phyloP scores from a whole-genome alignment of 2,113 vertebrate species.

The Orcinus orca region DNA sequence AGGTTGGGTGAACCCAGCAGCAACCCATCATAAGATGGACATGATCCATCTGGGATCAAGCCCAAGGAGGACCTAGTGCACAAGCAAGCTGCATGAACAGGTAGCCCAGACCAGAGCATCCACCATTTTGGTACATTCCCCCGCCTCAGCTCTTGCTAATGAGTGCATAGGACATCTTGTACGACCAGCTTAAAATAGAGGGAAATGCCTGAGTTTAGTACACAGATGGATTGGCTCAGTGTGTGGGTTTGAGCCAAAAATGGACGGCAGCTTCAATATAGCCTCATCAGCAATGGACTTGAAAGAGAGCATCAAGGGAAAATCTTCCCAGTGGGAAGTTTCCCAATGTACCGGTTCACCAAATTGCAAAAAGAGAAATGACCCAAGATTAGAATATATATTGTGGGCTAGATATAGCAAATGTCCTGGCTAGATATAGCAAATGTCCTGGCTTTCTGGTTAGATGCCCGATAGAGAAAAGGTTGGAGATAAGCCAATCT shows the following conservation, averaged over 20 bases:
- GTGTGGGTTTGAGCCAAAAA: background rate
- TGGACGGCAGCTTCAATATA: background rate
- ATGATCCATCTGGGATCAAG: background rate
- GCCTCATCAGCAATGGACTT: background rate
- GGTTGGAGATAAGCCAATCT: background rate
- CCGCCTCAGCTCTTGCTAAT: background rate
- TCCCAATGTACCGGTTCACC: background rate
- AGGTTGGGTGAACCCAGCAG: background rate
- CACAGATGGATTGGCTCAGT: background rate
- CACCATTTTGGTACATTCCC: fast-evolving
- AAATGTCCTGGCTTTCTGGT: background rate
- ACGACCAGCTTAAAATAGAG: background rate
- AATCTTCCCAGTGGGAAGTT: background rate
- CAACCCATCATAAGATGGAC: background rate
- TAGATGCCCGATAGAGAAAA: background rate
- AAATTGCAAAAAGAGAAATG: background rate
- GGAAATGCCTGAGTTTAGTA: background rate
- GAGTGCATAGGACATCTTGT: fast-evolving
- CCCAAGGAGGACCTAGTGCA: background rate
- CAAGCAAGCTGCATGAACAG: background rate
- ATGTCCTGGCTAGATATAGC: background rate
- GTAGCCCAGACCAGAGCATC: background rate
- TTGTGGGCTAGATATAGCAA: background rate
- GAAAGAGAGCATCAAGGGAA: background rate
- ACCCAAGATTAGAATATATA: background rate